A percentile compares a stretch with the other conserved stretches of the same genome.
Conservation (phyloP, 1,140 invertebrate species). For the Drosophila bipectinata region DNA sequence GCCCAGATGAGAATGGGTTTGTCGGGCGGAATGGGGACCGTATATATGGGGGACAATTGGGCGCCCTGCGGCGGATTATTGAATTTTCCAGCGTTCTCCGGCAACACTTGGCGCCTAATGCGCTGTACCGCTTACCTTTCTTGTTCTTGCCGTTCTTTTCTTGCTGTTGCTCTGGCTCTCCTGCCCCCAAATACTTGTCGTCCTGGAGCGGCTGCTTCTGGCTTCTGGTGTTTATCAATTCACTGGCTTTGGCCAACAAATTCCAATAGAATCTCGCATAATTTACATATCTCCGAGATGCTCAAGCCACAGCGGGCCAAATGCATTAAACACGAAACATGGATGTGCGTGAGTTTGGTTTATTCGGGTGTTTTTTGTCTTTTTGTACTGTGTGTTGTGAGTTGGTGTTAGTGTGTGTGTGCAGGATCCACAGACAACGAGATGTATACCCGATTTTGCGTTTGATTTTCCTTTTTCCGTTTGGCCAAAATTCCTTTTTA, state of each 20-base stretch:
- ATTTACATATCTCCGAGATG: constrained; percentile 70
- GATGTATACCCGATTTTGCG: constrained; percentile 26
- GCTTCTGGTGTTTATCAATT: constrained; percentile 45
- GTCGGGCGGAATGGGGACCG: constrained; percentile 7
- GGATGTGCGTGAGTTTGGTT: constrained; percentile 11
- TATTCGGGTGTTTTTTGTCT: background rate
- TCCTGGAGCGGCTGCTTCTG: constrained; percentile 2
- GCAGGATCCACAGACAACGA: constrained; percentile 6
- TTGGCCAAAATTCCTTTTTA: constrained; percentile 8
- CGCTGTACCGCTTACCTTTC: constrained; percentile 45
- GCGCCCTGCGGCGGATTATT: constrained; percentile 76
- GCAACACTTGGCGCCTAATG: constrained; percentile 76
- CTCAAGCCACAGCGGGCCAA: constrained; percentile 40
- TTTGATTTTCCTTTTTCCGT: constrained; percentile 17
- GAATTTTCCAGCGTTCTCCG: constrained; percentile 78
- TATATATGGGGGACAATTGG: constrained; percentile 35
- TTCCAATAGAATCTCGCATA: constrained; percentile 66
- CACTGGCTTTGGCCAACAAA: constrained; percentile 54
- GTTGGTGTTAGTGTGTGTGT: constrained; percentile 2
- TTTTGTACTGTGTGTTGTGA: constrained; percentile 6
- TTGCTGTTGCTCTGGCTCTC: constrained; percentile 4
- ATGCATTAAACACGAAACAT: constrained; percentile 39
- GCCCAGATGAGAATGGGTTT: constrained; percentile 32
- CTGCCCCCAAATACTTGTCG: constrained; percentile 1
- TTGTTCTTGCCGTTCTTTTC: background rate